phyloP scores from a whole-genome alignment of 2,888 invertebrate genomes.

The Uloborus plumipes region DNA sequence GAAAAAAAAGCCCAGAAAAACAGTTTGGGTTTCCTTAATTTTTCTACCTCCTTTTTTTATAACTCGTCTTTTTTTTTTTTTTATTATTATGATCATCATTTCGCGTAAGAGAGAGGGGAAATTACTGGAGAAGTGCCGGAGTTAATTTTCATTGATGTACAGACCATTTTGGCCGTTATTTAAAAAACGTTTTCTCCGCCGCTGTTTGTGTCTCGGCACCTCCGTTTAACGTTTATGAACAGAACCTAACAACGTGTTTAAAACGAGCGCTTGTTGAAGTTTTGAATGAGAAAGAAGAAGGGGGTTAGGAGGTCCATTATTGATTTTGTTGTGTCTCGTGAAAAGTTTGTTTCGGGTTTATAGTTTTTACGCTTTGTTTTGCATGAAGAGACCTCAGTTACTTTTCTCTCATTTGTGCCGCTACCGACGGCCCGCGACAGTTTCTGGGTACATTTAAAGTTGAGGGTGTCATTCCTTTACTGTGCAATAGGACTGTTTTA shows the following conservation, averaged over 20 bases:
- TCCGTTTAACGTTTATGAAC: constrained; percentile 28
- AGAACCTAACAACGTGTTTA: constrained; percentile 29
- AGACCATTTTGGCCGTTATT: constrained; percentile 52
- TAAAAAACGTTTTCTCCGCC: constrained; percentile 38
- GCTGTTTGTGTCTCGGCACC: not conserved
- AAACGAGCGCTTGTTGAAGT: constrained; percentile 8
- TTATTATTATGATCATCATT: constrained; percentile 29
- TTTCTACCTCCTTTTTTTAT: constrained; percentile 30
- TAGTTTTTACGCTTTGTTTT: constrained; percentile 18
- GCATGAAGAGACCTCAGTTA: not conserved
- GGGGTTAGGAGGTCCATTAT: constrained; percentile 5
- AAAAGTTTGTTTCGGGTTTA: constrained; percentile 8
- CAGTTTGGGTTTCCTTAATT: constrained; percentile 54
- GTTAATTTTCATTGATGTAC: constrained; percentile 61
- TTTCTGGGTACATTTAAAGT: not conserved
- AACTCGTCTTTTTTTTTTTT: constrained; percentile 10
- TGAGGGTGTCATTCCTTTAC: not conserved
- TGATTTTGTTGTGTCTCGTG: constrained; percentile 10
- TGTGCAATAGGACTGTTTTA: not conserved
- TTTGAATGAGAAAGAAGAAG: too few relatives aligned
- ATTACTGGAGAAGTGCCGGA: constrained; percentile 26
- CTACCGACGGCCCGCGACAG: not conserved
- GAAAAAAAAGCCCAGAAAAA: constrained; percentile 37
- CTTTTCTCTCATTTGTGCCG: not conserved
- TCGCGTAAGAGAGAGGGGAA: constrained; percentile 38